These are phyloP conservation scores for Orthosia gracilis DNA, from an alignment of 2,888 invertebrate species.

Conservation along the genomic window DNA sequence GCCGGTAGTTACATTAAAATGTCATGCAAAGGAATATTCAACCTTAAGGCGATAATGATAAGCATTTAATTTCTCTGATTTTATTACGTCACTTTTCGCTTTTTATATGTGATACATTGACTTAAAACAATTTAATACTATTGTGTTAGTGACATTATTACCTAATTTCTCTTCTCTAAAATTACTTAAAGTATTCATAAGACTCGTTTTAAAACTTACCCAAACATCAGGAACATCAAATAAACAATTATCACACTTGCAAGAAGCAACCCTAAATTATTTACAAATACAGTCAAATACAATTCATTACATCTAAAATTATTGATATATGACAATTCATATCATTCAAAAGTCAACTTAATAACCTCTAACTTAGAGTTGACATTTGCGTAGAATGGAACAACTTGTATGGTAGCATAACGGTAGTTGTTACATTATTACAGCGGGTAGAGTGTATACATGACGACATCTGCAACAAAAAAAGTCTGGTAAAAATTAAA, in stretches of 20 bases:
- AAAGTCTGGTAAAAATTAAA: background rate
- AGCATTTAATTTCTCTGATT: background rate
- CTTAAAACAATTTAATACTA: background rate
- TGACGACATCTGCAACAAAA: slow-evolving; percentile 76
- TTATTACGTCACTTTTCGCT: background rate
- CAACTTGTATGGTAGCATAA: background rate
- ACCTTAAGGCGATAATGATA: too few species aligned
- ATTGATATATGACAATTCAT: background rate
- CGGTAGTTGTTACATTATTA: slow-evolving; percentile 17
- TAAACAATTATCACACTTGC: background rate
- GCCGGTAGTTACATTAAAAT: too few species aligned
- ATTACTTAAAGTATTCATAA: background rate
- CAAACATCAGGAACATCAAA: background rate
- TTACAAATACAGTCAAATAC: slow-evolving; percentile 8
- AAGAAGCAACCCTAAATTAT: slow-evolving; percentile 19
- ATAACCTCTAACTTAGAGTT: fast-evolving
- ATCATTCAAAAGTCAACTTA: slow-evolving; percentile 2
- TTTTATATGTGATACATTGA: background rate
- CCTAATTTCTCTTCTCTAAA: background rate
- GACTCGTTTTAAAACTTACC: slow-evolving; percentile 1
- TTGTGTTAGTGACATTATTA: background rate
- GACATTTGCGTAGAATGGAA: background rate
- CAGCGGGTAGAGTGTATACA: slow-evolving; percentile 76
- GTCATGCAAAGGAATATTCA: too few species aligned
- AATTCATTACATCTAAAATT: background rate